phyloP scores from a whole-genome alignment of 2,888 invertebrate species.

The Dexiosoma caninum region DNA sequence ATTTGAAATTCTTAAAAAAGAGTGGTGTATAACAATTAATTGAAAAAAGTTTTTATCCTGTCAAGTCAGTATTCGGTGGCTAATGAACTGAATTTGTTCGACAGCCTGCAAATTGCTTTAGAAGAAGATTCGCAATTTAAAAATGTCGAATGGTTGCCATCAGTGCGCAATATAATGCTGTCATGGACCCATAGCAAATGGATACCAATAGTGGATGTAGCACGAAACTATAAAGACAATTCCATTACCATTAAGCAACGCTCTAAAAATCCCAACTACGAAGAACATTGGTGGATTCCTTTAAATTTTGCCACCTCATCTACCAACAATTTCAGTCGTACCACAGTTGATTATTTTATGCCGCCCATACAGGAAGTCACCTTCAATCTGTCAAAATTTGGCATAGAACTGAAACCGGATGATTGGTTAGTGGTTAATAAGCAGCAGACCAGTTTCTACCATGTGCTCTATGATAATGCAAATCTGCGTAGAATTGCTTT shows the following conservation, averaged over 20 bases:
- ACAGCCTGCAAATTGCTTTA: conserved; percentile 69
- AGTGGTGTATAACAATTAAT: conserved; percentile 73
- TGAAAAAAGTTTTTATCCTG: conserved; percentile 69
- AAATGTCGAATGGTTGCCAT: conserved; percentile 65
- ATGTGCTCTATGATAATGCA: conserved; percentile 84
- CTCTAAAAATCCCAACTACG: conserved; percentile 66
- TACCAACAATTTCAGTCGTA: conserved; percentile 69
- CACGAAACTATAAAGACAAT: conserved; percentile 78
- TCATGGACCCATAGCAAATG: conserved; percentile 82
- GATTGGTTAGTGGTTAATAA: conserved; percentile 77
- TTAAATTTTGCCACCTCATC: conserved; percentile 73
- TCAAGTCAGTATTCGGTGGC: conserved; percentile 74
- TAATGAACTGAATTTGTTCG: conserved; percentile 73
- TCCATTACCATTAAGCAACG: conserved; percentile 80
- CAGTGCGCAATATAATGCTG: conserved; percentile 79
- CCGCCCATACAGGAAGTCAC: conserved; percentile 70
- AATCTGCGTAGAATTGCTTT: conserved; percentile 83
- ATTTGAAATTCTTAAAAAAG: conserved; percentile 25
- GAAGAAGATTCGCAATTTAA: conserved; percentile 66
- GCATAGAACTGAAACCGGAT: conserved; percentile 66
- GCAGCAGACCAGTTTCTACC: conserved; percentile 78
- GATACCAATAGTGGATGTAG: conserved; percentile 80
- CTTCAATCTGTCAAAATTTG: conserved; percentile 67
- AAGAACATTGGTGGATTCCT: conserved; percentile 75
- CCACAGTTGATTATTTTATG: conserved; percentile 72